A percentile compares a stretch with the other conserved stretches of the same genome.
Conservation (phyloP, 2,888 invertebrate species). For the Mythimna ferrago region DNA sequence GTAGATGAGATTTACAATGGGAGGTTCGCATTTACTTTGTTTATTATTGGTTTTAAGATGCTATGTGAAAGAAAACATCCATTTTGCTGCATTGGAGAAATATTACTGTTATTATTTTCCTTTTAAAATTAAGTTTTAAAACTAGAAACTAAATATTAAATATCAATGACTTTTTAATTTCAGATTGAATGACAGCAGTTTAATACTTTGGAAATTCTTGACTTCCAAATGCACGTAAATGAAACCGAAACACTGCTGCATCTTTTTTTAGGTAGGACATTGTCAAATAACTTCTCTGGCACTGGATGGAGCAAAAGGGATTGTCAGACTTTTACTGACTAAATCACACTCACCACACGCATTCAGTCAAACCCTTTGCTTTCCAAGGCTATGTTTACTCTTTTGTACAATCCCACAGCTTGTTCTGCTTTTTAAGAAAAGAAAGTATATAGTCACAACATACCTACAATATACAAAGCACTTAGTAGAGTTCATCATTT, state of each 20-base stretch:
- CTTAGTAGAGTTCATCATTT: too few relatives aligned
- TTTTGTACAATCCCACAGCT: too few relatives aligned
- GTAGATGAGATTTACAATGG: constrained; percentile 30
- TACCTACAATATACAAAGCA: too few relatives aligned
- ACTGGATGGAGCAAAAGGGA: too few relatives aligned
- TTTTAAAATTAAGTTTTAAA: neutral
- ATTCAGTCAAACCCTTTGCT: too few relatives aligned
- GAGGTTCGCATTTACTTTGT: constrained; percentile 24
- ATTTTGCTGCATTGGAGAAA: neutral
- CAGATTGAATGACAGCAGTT: neutral
- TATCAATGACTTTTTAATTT: neutral
- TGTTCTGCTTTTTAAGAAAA: too few relatives aligned
- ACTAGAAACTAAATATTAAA: neutral
- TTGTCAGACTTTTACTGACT: too few relatives aligned
- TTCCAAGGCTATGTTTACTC: too few relatives aligned
- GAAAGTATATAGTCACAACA: too few relatives aligned
- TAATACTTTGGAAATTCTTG: neutral
- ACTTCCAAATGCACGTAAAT: neutral
- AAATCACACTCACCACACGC: too few relatives aligned
- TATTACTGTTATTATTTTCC: neutral
- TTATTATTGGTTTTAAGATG: constrained; percentile 7
- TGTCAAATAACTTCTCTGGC: neutral
- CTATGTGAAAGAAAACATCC: too few relatives aligned
- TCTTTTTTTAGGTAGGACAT: neutral
- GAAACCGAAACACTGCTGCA: neutral